Conservation (phyloP, 2,113 vertebrate genomes). For the Gobio gobio region DNA sequence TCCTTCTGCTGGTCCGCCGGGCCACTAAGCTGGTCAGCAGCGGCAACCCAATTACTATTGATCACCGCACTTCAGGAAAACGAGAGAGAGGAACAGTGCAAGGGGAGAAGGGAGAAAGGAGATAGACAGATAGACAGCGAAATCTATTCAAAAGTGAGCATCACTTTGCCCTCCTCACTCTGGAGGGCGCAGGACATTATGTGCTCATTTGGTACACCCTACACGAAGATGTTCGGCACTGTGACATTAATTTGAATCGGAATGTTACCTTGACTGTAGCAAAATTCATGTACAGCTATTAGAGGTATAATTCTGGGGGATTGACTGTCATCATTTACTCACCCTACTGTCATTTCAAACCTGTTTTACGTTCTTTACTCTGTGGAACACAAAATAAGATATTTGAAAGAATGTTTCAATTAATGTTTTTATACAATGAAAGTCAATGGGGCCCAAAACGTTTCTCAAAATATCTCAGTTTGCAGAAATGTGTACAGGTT, state of each 20-base stretch:
- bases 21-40: constrained; percentile 69
- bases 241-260: neutral
- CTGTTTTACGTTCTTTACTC: too few relatives aligned
- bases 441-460: neutral
- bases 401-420: neutral
- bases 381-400: neutral
- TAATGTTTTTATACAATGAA: neutral
- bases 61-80: constrained; percentile 66
- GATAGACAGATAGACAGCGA: constrained; percentile 48
- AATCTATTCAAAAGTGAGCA: constrained; percentile 17
- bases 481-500: neutral
- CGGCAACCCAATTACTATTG: constrained; percentile 77
- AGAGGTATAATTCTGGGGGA: neutral
- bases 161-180: neutral
- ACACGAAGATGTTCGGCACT: neutral
- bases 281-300: neutral
- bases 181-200: neutral
- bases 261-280: neutral
- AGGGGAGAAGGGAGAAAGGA: neutral
- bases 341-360: neutral
- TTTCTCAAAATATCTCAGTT: neutral
- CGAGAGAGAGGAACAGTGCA: constrained; percentile 16
- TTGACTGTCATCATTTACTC: neutral
- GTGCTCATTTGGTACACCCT: neutral
- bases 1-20: constrained; percentile 58